Evolutionary conservation across 2,888 invertebrate genomes (phyloP), one percentile per base, ranked within the genome.

Genomic region (Cheilosia vulpina): DNA sequence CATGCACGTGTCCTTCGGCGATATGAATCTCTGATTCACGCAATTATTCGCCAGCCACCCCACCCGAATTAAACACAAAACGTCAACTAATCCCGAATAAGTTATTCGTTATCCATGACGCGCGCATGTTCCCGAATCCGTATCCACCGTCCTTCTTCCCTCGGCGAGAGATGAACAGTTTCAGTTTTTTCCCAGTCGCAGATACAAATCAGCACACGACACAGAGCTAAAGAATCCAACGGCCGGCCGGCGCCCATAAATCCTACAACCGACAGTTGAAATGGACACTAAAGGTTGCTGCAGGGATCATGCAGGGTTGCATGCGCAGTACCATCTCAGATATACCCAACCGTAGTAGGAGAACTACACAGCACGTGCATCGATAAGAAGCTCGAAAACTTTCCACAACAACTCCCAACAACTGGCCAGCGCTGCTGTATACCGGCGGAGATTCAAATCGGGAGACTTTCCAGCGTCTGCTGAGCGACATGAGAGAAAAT

Each of bases 401-500:
- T 85, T 85, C 80, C 85, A 84, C 78, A 38, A 84, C 73, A 47
- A 66, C 71, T 75, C 60, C 73, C 50, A 58, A 41, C 77, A 57
- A 68, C 78, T 53, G 34, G 45, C 45, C 41, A 17, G 52, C 34
- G 45, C n/a, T 17, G 45, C 45, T n/a, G 45, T 17, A n/a, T 47
- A 7, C 17, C 17, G 71, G 65, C 21, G 50, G 66, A 85, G 85
- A 85, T 85, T 68, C 62, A 65, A 80, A 85, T 81, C 85, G 52
- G 53, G 80, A 85, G 80, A 81, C 85, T 85, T 85, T 77, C 80
- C 76, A 73, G 62, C 80, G 58, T 63, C 80, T 77, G 80, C 80
- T 77, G 85, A 85, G 81, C 76, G 76, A 77, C 85, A 85, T 85
- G 81, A 72, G 85, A 85, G 76, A 80, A 85, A 85, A 85, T 85